Conservation (phyloP, 2,888 invertebrate genomes). For the Cephalotes varians region DNA sequence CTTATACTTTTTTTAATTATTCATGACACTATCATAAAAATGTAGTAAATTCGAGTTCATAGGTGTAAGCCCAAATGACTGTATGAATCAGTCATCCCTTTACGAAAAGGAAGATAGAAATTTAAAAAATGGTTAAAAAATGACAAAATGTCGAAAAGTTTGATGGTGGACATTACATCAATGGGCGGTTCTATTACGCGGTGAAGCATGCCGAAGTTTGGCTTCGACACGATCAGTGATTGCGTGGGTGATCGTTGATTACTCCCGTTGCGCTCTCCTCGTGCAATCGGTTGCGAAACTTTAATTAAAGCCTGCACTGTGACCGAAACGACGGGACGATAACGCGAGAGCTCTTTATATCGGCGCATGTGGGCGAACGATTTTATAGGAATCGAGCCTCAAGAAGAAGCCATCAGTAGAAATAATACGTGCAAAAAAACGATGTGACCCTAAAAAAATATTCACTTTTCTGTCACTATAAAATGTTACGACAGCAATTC, state of each 20-base stretch:
- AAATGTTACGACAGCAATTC: not conserved
- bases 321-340: slow-evolving; percentile 71
- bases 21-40: not conserved
- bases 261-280: slow-evolving; percentile 69
- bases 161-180: slow-evolving; percentile 40
- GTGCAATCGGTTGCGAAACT: slow-evolving; percentile 76
- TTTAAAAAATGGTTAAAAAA: slow-evolving; percentile 7
- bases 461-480: not conserved
- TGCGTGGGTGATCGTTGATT: slow-evolving; percentile 77
- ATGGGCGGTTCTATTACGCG: slow-evolving; percentile 66
- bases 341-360: slow-evolving; percentile 62
- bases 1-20: not conserved
- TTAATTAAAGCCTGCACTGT: slow-evolving; percentile 76
- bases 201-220: slow-evolving; percentile 73
- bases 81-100: not conserved
- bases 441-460: slow-evolving; percentile 22
- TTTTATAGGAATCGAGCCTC: slow-evolving; percentile 11
- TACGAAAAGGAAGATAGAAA: not conserved
- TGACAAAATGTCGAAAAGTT: slow-evolving; percentile 45
- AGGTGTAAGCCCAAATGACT: not conserved
- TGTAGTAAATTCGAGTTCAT: not conserved
- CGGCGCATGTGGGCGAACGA: slow-evolving; percentile 26
- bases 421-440: slow-evolving; percentile 27
- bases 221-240: slow-evolving; percentile 75
- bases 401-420: slow-evolving; percentile 1